Evolutionary conservation across 2,888 invertebrate species (phyloP).

Genomic region (Ramazzottius varieornatus): DNA sequence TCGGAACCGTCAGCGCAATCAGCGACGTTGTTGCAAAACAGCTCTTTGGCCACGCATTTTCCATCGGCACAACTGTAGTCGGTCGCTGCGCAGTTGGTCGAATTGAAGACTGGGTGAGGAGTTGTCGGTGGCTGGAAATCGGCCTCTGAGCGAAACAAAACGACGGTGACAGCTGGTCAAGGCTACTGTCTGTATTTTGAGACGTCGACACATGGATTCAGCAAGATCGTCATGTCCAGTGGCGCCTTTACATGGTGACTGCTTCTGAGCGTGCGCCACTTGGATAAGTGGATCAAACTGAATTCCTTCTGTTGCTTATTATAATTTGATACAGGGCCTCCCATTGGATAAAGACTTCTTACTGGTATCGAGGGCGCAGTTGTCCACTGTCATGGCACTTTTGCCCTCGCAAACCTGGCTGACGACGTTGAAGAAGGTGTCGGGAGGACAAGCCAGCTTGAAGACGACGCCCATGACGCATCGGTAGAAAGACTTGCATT

Average conservation of each 20-base stretch:
- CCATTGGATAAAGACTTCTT: neutral
- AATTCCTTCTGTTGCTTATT: no score
- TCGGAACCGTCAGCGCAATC: neutral
- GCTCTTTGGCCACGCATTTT: neutral
- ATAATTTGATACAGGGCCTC: no score
- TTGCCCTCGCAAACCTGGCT: neutral
- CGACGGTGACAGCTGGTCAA: no score
- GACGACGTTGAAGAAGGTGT: neutral
- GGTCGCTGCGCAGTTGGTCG: neutral
- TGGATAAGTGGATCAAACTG: no score
- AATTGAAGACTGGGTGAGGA: neutral
- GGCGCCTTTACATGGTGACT: no score
- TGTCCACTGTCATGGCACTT: neutral
- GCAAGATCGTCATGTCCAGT: no score
- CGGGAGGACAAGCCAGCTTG: neutral
- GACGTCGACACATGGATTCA: no score
- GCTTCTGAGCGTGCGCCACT: no score
- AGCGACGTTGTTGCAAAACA: neutral
- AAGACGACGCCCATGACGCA: neutral
- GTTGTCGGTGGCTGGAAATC: neutral
- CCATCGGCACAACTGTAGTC: neutral
- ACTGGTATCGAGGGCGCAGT: neutral
- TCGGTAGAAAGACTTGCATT: neutral
- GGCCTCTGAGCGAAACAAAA: neutral
- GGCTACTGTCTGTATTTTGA: no score